phyloP scores from a whole-genome alignment of 2,797 vertebrate species.

The Emys orbicularis region DNA sequence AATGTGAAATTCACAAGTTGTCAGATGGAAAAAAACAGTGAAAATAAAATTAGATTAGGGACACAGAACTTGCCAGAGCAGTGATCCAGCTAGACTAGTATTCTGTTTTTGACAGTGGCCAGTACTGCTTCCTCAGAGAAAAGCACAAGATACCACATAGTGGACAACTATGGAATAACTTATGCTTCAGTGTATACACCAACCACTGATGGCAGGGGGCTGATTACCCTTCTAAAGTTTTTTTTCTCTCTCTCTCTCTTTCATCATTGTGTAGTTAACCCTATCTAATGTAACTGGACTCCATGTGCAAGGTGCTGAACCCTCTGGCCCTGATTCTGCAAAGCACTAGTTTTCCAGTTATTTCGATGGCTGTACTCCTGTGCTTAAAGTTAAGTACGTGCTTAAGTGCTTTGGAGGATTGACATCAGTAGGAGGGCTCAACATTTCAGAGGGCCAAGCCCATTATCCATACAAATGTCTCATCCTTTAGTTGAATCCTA shows the following conservation, averaged over 20 bases:
- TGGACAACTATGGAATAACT: not conserved
- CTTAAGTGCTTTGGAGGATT: not conserved
- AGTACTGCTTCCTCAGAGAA: not conserved
- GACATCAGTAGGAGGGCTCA: not conserved
- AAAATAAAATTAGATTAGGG: not conserved
- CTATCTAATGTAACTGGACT: not conserved
- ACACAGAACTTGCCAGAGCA: not conserved
- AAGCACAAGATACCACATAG: accelerated
- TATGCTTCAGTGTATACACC: accelerated
- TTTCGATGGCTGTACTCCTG: accelerated
- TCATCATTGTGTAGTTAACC: accelerated
- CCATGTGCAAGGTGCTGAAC: not conserved
- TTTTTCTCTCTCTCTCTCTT: not conserved
- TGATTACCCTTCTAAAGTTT: not conserved
- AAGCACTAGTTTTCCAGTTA: not conserved
- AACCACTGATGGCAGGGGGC: not conserved
- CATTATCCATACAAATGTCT: not conserved
- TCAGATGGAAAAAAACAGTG: not conserved
- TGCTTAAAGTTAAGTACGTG: not conserved
- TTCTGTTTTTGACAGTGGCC: not conserved
- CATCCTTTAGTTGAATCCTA: not conserved
- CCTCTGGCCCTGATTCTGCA: not conserved
- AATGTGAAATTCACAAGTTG: not conserved
- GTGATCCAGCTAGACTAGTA: not conserved
- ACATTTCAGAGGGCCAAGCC: not conserved